Evolutionary conservation across 2,888 invertebrate genomes (phyloP), one percentile per base, ranked within the genome.

Genomic region (Polymixis flavicincta): DNA sequence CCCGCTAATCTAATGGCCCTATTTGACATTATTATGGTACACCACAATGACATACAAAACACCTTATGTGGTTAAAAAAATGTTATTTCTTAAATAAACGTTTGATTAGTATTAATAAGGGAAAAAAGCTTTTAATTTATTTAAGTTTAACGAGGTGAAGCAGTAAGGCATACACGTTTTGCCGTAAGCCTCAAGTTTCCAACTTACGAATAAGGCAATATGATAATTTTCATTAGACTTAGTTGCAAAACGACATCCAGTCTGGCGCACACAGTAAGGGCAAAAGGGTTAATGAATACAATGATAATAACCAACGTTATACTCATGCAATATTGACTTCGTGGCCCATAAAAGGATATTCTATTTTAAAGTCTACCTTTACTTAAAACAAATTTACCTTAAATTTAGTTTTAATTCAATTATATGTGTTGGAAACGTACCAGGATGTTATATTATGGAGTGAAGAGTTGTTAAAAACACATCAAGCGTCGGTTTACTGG

Each of bases 381-480:
- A 73, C 63, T 76, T 64, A 65, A 83, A 81, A 74, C 71, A 84
- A 84, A 85, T 74, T 84, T 25, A 65, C 64, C 28, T 74, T 74
- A 74, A 54, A 65, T 65, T 70, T 71, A 13, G 32, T 67, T 75
- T 81, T 76, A 82, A 84, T 85, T 87, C 82, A 87, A 88, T 80
- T 75, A 84, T 22, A 78, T 71, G 68, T 59, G 63, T 75, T 81
- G 83, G 70, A 66, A 78, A 86, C 88, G 85, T 89, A 92, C 89
- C 88, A 90, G 89, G 90, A 84, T 75, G 88, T 90, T 86, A 92
- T 88, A 80, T 3, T 32, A 37, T 71, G 85, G 83, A 87, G 70
- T 71, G 87, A 87, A 77, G 87, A 88, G 88, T 88, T 91, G 91
- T 93, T 93, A 93, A 93, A 93, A 94, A 91, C 90, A 86, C 91